These are phyloP conservation scores for Olivierus martensii DNA, from an alignment of 1,140 invertebrate species.

Conservation along the genomic window DNA sequence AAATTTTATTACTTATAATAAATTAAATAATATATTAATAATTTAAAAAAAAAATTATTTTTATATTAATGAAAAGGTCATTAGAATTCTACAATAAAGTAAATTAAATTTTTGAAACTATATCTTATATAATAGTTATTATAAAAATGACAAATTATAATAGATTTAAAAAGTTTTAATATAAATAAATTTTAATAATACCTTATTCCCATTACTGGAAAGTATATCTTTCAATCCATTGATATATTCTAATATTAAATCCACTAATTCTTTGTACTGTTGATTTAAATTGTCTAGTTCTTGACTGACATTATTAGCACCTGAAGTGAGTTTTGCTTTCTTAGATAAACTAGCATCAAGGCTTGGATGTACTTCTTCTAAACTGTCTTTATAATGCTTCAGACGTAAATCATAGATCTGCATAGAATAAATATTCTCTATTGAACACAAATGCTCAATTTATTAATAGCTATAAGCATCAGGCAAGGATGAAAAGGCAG, in stretches of 20 bases:
- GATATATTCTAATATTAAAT: slow-evolving; percentile 50
- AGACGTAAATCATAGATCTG: slow-evolving; percentile 80
- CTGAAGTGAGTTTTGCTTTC: slow-evolving; percentile 30
- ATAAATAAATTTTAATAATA: no score
- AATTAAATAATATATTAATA: no score
- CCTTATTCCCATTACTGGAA: slow-evolving; percentile 22
- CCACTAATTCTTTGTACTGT: slow-evolving; percentile 54
- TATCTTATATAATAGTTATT: no score
- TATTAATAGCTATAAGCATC: no score
- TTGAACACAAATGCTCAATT: background rate
- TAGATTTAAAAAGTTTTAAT: no score
- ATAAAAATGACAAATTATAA: no score
- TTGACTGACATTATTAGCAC: slow-evolving; percentile 62
- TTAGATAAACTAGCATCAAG: slow-evolving; percentile 44
- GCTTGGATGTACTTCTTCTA: slow-evolving; percentile 73
- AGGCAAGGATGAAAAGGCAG: no score
- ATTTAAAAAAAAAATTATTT: no score
- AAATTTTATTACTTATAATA: no score
- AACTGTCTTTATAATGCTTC: slow-evolving; percentile 71
- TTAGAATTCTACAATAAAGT: no score
- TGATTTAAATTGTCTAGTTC: slow-evolving; percentile 75
- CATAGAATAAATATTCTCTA: slow-evolving; percentile 17
- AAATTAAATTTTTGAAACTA: no score
- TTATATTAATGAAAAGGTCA: no score
- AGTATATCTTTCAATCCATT: slow-evolving; percentile 39